These are phyloP conservation scores for Redunca redunca DNA, from an alignment of 2,113 vertebrate species.

Conservation along the genomic window DNA sequence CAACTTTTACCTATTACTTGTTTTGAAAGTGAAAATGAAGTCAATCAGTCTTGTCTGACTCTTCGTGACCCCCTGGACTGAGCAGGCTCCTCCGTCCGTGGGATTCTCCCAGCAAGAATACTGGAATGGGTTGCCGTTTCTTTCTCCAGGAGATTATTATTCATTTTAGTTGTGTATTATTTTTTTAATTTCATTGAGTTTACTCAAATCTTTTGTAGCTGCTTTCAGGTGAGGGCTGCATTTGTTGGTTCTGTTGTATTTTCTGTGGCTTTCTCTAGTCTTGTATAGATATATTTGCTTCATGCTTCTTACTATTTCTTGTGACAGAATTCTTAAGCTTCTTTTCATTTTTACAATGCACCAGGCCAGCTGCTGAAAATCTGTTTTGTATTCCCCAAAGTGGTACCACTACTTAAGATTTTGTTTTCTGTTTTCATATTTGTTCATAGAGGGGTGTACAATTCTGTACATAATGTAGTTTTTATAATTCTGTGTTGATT, in stretches of 20 bases:
- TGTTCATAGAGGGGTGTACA: not conserved
- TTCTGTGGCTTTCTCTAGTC: not conserved
- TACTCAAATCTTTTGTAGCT: not conserved
- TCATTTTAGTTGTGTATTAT: not conserved
- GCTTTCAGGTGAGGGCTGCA: not conserved
- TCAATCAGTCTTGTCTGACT: rapidly evolving
- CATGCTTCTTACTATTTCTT: not conserved
- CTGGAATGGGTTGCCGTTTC: no score
- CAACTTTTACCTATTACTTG: not conserved
- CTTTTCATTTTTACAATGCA: not conserved
- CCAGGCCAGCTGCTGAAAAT: not conserved
- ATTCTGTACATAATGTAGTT: not conserved
- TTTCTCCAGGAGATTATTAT: not conserved
- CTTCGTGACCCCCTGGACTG: no score
- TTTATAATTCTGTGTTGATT: not conserved
- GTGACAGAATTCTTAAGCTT: not conserved
- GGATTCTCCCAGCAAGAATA: no score
- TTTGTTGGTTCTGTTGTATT: not conserved
- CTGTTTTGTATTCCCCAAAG: not conserved
- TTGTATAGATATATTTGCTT: not conserved
- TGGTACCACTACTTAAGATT: not conserved
- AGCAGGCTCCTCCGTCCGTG: rapidly evolving
- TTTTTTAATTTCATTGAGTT: not conserved
- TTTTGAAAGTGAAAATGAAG: no score
- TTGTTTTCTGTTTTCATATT: not conserved